Evolutionary conservation across 1,140 invertebrate species (phyloP), one percentile per base, ranked within the genome.

Genomic region (Dendroctonus ponderosae): DNA sequence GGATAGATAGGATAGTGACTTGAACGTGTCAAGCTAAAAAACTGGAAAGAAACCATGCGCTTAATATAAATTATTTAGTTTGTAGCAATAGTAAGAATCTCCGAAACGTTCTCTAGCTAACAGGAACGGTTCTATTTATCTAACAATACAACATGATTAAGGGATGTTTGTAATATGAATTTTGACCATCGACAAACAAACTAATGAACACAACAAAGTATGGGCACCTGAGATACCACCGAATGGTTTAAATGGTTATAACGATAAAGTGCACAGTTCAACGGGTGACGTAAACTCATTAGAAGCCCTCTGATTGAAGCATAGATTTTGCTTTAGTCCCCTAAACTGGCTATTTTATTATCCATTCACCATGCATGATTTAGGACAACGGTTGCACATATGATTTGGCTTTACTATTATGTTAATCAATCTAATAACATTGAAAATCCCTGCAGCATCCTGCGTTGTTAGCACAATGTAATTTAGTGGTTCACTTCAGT

Each of bases 291-390:
- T 53, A 38, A 62, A 37, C 61, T 62, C 49, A 62, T 62, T 62
- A 62, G 61, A 62, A 62, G 15, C 41, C 40, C 26, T 44, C 51
- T 54, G 61, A 62, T 38, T 53, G 51, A 37, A 62, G 14, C 51
- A 53, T 54, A 53, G 49, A 62, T 62, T 43, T 42, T 62, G 61
- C 61, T 43, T 62, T 54, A 62, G 61, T 44, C 40, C 44, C 61
- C 61, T 62, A 53, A 53, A 62, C 61, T 53, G 61, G 51, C 49
- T 53, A 62, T 62, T 62, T 62, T 52, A 62, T 53, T 54, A 53
- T 53, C 61, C 50, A 62, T 62, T 62, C 50, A 59, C 15, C 41
- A 62, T 37, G 61, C 48, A 62, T 62, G 46, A 62, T 50, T 50
- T 50, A 62, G 59, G 37, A 50, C 59, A 50, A 50, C 46, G 59